phyloP scores from a whole-genome alignment of 2,797 vertebrate species.

The Lithobates pipiens region DNA sequence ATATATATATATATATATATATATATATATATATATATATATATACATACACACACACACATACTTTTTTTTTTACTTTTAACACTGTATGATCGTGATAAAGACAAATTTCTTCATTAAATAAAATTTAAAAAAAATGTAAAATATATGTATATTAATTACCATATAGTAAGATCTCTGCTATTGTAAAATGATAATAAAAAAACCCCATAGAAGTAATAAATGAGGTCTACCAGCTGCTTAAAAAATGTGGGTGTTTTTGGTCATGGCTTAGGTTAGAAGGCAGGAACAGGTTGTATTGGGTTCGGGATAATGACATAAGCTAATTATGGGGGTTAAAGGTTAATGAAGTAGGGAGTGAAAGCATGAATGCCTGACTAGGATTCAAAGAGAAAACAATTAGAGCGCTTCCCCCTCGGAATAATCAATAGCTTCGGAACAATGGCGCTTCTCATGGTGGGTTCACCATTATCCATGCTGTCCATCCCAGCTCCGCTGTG shows the following conservation, averaged over 20 bases:
- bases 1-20: no score
- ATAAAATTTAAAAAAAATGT: no score
- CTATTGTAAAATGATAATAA: no score
- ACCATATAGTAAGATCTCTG: no score
- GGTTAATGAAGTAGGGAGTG: conserved; percentile 25
- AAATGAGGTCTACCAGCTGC: not conserved
- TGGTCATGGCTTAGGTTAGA: not conserved
- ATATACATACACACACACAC: no score
- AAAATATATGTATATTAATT: not conserved
- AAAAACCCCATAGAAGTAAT: not conserved
- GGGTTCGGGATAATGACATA: conserved; percentile 32
- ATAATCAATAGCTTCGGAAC: conserved; percentile 32
- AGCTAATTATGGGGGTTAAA: conserved; percentile 42
- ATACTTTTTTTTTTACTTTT: no score
- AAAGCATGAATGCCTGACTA: not conserved
- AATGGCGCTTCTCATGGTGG: not conserved
- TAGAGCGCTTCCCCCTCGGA: conserved; percentile 12
- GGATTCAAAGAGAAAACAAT: conserved; percentile 44
- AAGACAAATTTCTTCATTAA: no score
- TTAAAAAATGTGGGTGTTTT: not conserved
- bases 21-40: no score
- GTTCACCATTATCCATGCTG: conserved; percentile 11
- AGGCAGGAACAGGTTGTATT: conserved; percentile 24
- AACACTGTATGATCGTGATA: no score
- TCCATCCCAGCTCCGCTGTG: not conserved